Conservation (phyloP, 2,797 vertebrate species). For the Taeniopygia guttata region DNA sequence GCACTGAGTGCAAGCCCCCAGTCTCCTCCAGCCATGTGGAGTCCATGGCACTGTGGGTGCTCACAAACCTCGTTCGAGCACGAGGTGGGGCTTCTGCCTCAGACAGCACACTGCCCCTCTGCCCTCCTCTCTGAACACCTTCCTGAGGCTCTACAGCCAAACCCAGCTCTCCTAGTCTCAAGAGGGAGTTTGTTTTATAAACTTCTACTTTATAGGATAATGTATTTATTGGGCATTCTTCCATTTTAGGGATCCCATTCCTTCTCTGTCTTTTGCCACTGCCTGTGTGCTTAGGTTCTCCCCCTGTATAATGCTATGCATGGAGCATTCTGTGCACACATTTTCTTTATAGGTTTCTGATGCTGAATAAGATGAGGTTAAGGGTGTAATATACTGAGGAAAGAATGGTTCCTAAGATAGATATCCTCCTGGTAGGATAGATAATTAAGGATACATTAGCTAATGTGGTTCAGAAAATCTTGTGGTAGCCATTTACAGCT, state of each 20-base stretch:
- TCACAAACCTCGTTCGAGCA: background rate
- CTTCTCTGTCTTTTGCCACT: background rate
- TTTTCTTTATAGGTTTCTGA: background rate
- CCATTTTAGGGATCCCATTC: background rate
- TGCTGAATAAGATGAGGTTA: conserved; percentile 45
- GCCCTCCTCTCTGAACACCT: background rate
- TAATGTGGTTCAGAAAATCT: background rate
- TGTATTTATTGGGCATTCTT: background rate
- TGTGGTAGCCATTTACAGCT: background rate
- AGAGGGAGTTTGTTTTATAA: background rate
- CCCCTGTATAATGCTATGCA: background rate
- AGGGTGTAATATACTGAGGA: conserved; percentile 17
- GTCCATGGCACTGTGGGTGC: accelerated
- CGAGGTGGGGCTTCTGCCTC: background rate
- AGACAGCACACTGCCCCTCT: accelerated
- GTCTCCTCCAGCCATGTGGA: background rate
- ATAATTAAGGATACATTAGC: background rate
- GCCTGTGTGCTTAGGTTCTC: background rate
- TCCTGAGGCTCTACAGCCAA: background rate
- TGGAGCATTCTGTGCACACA: background rate
- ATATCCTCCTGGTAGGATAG: background rate
- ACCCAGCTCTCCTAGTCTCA: background rate
- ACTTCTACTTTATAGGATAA: background rate
- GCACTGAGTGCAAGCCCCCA: too few relatives aligned
- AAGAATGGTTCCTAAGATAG: conserved; percentile 27